Evolutionary conservation across 2,888 invertebrate species (phyloP).

Genomic region (Pilophorus perplexus): DNA sequence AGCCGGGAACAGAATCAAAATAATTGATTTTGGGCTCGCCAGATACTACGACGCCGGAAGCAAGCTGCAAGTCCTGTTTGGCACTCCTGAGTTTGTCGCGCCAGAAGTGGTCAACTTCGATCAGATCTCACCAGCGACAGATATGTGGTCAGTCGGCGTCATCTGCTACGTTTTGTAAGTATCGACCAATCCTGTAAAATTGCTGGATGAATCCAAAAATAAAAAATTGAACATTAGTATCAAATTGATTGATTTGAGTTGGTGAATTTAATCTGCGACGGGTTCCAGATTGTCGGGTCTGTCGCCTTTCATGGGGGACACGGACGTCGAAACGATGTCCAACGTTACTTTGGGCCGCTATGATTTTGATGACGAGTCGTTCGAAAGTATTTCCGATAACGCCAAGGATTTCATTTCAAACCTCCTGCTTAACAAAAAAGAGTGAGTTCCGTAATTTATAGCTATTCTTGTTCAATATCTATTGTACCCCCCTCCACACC

Average conservation of each 20-base stretch:
- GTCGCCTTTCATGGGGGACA: conserved; percentile 98
- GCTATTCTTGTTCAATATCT: too few species aligned
- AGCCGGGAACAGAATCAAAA: conserved; percentile 96
- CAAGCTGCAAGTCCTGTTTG: conserved; percentile 90
- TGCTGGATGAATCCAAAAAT: too few species aligned
- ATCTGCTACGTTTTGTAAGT: conserved; percentile 98
- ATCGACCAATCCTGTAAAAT: too few species aligned
- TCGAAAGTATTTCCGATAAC: conserved; percentile 87
- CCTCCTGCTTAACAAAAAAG: conserved; percentile 86
- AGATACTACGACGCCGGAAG: conserved; percentile 87
- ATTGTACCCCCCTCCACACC: too few species aligned
- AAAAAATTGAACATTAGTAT: too few species aligned
- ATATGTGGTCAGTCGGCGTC: conserved; percentile 99
- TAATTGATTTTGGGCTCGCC: conserved; percentile 97
- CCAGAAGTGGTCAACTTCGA: conserved; percentile 99
- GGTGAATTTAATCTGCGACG: too few species aligned
- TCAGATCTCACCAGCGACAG: conserved; percentile 90
- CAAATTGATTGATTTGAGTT: too few species aligned
- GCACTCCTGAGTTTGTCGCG: conserved; percentile 98
- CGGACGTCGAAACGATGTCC: conserved; percentile 96
- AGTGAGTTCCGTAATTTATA: too few species aligned
- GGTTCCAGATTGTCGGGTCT: conserved; percentile 81
- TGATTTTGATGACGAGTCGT: conserved; percentile 96
- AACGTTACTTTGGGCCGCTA: conserved; percentile 96
- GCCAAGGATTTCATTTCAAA: conserved; percentile 94